A percentile compares a stretch with the other conserved stretches of the same genome.
phyloP scores from a whole-genome alignment of 2,888 invertebrate species.

The Dryobota labecula region DNA sequence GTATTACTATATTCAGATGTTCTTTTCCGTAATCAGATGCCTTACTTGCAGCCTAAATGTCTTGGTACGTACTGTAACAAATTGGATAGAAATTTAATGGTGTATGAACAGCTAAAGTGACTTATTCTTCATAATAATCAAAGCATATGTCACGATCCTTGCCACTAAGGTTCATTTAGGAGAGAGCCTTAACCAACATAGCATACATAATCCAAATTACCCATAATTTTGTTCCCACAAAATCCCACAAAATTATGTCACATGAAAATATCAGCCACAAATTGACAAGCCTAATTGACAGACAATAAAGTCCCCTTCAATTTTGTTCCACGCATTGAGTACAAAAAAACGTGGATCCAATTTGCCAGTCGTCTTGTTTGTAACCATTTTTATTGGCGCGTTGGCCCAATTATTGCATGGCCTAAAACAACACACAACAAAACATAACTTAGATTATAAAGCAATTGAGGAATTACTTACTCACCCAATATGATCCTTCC shows the following conservation, averaged over 20 bases:
- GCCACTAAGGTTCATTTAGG: slow-evolving; percentile 42
- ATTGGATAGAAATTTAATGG: slow-evolving; percentile 11
- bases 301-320: slow-evolving; percentile 65
- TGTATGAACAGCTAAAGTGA: slow-evolving; percentile 33
- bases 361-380: slow-evolving; percentile 67
- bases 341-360: slow-evolving; percentile 63
- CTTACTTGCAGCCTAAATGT: background rate
- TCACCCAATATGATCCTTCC: too few relatives aligned
- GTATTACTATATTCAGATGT: background rate
- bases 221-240: slow-evolving; percentile 41
- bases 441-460: too few relatives aligned
- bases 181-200: slow-evolving; percentile 47
- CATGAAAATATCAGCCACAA: slow-evolving; percentile 55
- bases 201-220: slow-evolving; percentile 43
- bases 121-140: slow-evolving; percentile 45
- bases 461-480: too few relatives aligned
- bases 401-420: slow-evolving; percentile 58
- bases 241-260: slow-evolving; percentile 51
- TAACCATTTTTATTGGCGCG: slow-evolving; percentile 64
- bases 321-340: slow-evolving; percentile 62
- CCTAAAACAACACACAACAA: too few relatives aligned
- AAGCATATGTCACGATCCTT: slow-evolving; percentile 25
- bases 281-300: slow-evolving; percentile 65
- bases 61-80: background rate
- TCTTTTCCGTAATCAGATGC: background rate